phyloP scores from a whole-genome alignment of 1,140 invertebrate species.

The Drosophila nikananu region DNA sequence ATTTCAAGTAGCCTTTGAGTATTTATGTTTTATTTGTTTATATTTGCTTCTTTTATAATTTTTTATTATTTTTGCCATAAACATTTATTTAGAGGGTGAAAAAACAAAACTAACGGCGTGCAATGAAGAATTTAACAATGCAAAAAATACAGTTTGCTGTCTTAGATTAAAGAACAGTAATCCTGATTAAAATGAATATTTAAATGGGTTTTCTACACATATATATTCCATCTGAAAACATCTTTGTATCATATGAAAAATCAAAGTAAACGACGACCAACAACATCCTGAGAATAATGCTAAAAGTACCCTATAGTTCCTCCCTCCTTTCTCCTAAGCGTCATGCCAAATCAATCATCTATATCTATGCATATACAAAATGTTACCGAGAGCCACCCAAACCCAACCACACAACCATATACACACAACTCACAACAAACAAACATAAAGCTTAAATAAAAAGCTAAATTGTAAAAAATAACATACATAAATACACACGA shows the following conservation, averaged over 20 bases:
- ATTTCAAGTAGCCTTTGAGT: background rate
- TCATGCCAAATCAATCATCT: conserved; percentile 49
- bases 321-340: conserved; percentile 11
- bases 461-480: conserved; percentile 7
- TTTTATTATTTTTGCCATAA: conserved; percentile 8
- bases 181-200: background rate
- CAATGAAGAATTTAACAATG: background rate
- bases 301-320: conserved; percentile 17
- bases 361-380: conserved; percentile 40
- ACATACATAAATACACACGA: conserved; percentile 21
- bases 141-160: background rate
- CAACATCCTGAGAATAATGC: conserved; percentile 38
- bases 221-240: conserved; percentile 6
- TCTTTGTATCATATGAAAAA: conserved; percentile 24
- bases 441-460: conserved; percentile 20
- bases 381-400: conserved; percentile 23
- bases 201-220: conserved; percentile 14
- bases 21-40: conserved; percentile 14
- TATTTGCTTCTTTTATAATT: conserved; percentile 34
- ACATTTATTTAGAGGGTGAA: conserved; percentile 6
- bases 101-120: conserved; percentile 12
- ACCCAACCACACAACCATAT: conserved; percentile 23
- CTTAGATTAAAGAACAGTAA: background rate
- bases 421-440: conserved; percentile 10
- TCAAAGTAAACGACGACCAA: conserved; percentile 18